Base-by-base conservation (phyloP, 2,888 invertebrate genomes). In the Phasia obesa region DNA sequence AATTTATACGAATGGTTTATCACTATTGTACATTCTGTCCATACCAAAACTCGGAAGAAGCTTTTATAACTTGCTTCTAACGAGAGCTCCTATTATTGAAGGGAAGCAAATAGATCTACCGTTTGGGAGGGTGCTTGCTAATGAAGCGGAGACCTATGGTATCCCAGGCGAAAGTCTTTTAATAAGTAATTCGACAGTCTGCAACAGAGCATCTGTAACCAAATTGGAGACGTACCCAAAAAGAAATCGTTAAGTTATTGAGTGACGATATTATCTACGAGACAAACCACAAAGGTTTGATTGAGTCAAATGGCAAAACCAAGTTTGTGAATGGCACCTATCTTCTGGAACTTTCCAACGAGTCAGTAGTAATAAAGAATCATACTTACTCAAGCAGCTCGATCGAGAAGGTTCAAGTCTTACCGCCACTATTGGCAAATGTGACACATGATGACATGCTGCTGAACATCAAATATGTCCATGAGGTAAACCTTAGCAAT, bases 71-170 rank as follows among this genome's bases (percentile, higher is more conserved):
- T 21, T 53, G 0, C 42, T 73, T 17, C 25, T 73, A 9, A 62
- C 19, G 19, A 73, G 35, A 53, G 62, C 53, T 7, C 3, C 60
- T 19, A 73, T 53, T 9, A 6, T 17, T 25, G 42, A 62, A 38
- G 73, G 27, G 4, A 73, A 19, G 13, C 35, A 62, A 53, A 25
- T 73, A 1, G 23, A 73, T 7, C 17, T 73, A 42, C 42, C 9
- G 19, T 73, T 55, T 11, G 19, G 44, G 2, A 42, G 15, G 11
- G 25, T 62, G 2, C 60, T 60, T 3, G 21, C 49, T 0, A 59
- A 19, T 23, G 27, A 70, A 70, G 49, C 27, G 2, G 35, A 69
- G 5, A 44, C 70, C 1, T 70, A 59, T 70, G 70, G 57, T 17
- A 35, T 59, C 2, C 55, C 27, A 23, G 71, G 25, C 7, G 19